These are phyloP conservation scores for Coccyzus lansbergi DNA, from an alignment of 2,797 vertebrate species.

Conservation along the genomic window DNA sequence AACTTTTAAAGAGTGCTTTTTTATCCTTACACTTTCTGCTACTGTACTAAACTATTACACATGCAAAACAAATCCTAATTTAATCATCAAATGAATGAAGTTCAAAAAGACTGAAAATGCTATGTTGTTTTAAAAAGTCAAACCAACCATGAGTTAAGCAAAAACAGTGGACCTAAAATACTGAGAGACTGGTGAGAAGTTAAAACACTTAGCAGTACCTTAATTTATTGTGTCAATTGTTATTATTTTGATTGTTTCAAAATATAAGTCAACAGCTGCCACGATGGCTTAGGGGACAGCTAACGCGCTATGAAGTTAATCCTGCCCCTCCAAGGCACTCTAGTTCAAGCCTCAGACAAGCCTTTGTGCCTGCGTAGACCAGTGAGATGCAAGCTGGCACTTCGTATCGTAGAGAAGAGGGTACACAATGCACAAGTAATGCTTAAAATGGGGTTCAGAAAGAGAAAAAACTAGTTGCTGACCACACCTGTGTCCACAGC, in stretches of 20 bases:
- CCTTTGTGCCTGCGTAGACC: not conserved
- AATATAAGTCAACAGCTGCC: not conserved
- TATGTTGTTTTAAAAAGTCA: not conserved
- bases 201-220: not conserved
- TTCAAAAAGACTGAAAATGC: not conserved
- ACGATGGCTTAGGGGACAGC: not conserved
- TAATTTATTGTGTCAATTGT: not conserved
- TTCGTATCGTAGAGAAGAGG: not conserved
- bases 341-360: not conserved
- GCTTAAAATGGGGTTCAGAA: not conserved
- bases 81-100: not conserved
- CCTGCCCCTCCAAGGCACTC: not conserved
- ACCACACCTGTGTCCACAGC: not conserved
- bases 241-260: slow-evolving; percentile 12
- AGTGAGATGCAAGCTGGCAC: not conserved
- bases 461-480: not conserved
- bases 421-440: not conserved
- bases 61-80: not conserved
- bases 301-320: not conserved
- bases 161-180: not conserved
- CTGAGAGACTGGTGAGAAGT: not conserved
- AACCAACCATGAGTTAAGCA: not conserved
- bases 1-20: not conserved
- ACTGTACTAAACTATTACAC: not conserved
- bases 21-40: slow-evolving; percentile 21